Conservation (phyloP, 2,113 vertebrate genomes). For the Pantherophis guttatus region DNA sequence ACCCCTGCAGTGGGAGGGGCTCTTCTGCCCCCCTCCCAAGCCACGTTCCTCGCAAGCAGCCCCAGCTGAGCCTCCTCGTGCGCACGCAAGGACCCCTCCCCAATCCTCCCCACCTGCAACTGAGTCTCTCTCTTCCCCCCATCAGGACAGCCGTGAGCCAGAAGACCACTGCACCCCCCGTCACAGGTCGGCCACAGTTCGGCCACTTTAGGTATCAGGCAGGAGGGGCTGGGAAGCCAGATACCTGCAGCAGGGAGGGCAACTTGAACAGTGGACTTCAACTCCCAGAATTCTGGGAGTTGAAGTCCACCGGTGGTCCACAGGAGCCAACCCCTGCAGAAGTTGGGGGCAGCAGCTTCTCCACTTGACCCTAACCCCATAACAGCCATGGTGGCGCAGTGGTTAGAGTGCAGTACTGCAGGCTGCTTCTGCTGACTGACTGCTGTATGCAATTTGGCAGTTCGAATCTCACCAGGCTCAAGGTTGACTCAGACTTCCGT, state of each 20-base stretch:
- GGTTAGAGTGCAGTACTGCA: too few relatives aligned
- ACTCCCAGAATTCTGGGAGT: not conserved
- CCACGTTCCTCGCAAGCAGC: not conserved
- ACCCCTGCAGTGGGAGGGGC: not conserved
- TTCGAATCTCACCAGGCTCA: too few relatives aligned
- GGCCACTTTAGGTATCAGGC: conserved; percentile 5
- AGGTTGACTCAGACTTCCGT: too few relatives aligned
- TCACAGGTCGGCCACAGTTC: not conserved
- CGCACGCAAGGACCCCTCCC: not conserved
- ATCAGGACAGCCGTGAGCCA: not conserved
- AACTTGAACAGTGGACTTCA: not conserved
- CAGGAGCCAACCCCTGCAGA: not conserved
- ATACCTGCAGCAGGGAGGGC: not conserved
- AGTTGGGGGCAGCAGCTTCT: not conserved
- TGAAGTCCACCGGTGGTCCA: not conserved
- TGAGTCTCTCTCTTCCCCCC: conserved; percentile 63
- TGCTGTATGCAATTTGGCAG: too few relatives aligned
- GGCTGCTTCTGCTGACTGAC: too few relatives aligned
- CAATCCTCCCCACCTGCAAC: not conserved
- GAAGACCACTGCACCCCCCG: not conserved
- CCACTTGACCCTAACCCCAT: not conserved
- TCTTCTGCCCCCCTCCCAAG: too few relatives aligned
- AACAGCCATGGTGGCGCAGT: not conserved
- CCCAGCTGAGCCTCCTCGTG: not conserved
- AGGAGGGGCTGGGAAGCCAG: not conserved